phyloP scores from a whole-genome alignment of 2,113 vertebrate species.

The Hippoglossus stenolepis region DNA sequence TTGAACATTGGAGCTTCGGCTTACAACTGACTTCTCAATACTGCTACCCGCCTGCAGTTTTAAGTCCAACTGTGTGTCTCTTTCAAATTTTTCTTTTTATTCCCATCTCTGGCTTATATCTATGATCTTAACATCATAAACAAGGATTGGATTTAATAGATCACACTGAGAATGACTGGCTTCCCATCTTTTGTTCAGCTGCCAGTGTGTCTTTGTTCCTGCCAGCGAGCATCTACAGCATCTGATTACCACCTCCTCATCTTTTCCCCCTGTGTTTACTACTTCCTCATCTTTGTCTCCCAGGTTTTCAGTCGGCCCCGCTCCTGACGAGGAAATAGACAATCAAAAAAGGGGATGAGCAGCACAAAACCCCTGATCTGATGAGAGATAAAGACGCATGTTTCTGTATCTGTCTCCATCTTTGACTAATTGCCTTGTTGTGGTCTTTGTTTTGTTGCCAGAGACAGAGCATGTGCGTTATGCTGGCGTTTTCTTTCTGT shows the following conservation, averaged over 20 bases:
- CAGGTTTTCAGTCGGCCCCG: constrained; percentile 17
- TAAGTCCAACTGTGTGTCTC: neutral
- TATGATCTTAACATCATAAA: neutral
- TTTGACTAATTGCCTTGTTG: constrained; percentile 27
- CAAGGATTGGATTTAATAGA: neutral
- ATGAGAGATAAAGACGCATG: constrained; percentile 31
- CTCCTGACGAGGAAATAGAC: constrained; percentile 35
- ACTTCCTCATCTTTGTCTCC: constrained; percentile 42
- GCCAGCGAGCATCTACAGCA: constrained; percentile 15
- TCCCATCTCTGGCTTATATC: constrained; percentile 24
- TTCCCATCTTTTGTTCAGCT: constrained; percentile 31
- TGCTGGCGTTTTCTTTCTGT: neutral
- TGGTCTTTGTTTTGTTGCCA: constrained; percentile 16
- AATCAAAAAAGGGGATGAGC: constrained; percentile 29
- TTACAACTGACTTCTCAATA: neutral
- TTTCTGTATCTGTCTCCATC: constrained; percentile 6
- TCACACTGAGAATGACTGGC: constrained; percentile 1
- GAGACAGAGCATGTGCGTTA: neutral
- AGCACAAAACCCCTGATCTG: constrained; percentile 20
- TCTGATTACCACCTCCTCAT: constrained; percentile 28
- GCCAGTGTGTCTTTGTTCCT: constrained; percentile 36
- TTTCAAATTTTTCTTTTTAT: constrained; percentile 15
- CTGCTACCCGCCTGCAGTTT: constrained; percentile 4
- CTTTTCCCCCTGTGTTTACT: constrained; percentile 25
- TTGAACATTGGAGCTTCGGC: neutral